Conservation (phyloP, 2,797 vertebrate species). For the Podargus strigoides region DNA sequence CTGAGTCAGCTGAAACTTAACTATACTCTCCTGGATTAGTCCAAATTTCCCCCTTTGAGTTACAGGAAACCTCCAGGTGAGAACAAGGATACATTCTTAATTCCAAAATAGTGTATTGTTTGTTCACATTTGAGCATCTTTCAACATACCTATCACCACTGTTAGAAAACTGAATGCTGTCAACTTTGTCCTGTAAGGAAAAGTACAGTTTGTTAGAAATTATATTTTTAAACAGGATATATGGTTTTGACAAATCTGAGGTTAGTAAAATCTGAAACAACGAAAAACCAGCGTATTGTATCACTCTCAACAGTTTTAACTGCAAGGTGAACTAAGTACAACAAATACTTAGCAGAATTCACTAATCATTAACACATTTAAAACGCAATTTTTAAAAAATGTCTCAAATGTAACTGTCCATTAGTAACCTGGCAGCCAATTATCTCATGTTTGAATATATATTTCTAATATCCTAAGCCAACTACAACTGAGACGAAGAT, state of each 20-base stretch:
- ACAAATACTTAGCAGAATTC: neutral
- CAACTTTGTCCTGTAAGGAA: constrained; percentile 90
- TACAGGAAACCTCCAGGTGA: neutral
- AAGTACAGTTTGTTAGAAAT: neutral
- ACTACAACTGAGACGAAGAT: neutral
- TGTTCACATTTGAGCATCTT: neutral
- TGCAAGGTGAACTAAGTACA: neutral
- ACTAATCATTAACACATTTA: neutral
- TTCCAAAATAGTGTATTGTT: neutral
- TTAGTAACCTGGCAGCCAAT: neutral
- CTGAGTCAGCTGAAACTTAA: neutral
- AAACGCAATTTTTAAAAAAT: neutral
- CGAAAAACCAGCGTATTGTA: accelerated
- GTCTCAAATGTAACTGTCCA: neutral
- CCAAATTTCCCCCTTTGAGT: neutral
- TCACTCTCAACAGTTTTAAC: neutral
- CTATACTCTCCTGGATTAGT: neutral
- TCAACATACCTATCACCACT: constrained; percentile 86
- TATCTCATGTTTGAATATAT: neutral
- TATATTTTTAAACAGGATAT: neutral
- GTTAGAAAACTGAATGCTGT: constrained; percentile 97
- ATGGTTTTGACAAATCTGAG: neutral
- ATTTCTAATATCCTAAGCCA: neutral
- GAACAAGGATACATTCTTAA: neutral
- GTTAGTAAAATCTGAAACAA: neutral